Base-by-base conservation (phyloP, 2,113 vertebrate species). In the Aegypius monachus region DNA sequence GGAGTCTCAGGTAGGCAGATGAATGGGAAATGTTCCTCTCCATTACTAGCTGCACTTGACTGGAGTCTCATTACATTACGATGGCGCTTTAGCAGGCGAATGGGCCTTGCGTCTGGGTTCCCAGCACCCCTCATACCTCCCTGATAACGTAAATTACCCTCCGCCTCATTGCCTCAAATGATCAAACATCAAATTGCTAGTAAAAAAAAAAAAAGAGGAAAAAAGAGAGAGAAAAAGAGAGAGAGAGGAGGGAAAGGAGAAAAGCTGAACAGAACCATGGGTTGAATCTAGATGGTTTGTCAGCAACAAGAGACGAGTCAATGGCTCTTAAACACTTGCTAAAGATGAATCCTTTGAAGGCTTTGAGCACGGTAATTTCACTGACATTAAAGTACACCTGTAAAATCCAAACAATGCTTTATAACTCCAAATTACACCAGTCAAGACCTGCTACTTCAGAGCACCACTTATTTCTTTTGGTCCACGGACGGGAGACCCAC, bases 91-190 rank as follows among this genome's bases (percentile, higher is more conserved):
- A 99, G 99, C 98, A 98, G 98, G 98, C 98, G 98, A 99, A 99
- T 99, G 98, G 99, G 98, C 98, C 98, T 97, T 98, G 98, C 98
- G 99, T 99, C 99, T 99, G 98, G 98, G 98, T 98, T 99, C 98
- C 98, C 98, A 98, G 98, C 98, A 98, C 99, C 99, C 99, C 98
- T 99, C 99, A 99, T 98, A 98, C 98, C 98, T 98, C 98, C 98
- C 98, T 98, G 98, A 98, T 98, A 98, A 98, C 98, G 98, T 98
- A 99, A 99, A 99, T 99, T 99, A 98, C 98, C 98, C 98, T 98
- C 98, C 98, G 99, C 98, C 99, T 99, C 99, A 99, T 99, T 99
- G 99, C 99, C 98, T 99, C 99, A 98, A 99, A 99, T 99, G 98
- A 99, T 99, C 98, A 99, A 99, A 99, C 99, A 99, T 99, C 98